Evolutionary conservation across 2,888 invertebrate genomes (phyloP).

Genomic region (Caenorhabditis becei): DNA sequence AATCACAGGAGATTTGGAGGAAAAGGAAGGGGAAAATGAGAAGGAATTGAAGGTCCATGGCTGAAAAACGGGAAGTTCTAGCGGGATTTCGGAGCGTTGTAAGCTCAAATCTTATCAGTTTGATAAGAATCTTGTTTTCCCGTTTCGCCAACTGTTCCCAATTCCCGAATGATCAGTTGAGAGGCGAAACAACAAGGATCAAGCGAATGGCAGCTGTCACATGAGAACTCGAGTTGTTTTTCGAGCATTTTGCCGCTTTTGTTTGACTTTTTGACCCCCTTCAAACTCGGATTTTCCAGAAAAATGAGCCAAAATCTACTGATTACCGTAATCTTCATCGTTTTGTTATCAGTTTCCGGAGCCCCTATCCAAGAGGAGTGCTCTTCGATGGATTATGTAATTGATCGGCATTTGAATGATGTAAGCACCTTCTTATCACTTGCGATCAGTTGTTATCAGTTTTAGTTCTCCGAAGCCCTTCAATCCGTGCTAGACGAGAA

Average conservation of each 20-base stretch:
- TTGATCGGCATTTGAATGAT: constrained; percentile 27
- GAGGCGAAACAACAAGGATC: no score
- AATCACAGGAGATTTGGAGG: background rate
- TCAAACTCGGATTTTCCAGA: no score
- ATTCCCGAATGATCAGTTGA: no score
- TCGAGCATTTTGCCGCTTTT: no score
- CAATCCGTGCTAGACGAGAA: constrained; percentile 46
- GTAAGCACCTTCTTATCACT: no score
- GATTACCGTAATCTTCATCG: background rate
- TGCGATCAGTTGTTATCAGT: background rate
- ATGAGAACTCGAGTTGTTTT: no score
- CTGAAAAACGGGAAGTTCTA: background rate
- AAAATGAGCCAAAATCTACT: background rate
- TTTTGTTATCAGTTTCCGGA: constrained; percentile 5
- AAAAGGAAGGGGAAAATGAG: constrained; percentile 2
- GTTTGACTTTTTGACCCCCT: no score
- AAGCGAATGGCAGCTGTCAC: no score
- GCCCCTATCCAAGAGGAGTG: constrained; percentile 27
- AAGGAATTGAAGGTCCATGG: background rate
- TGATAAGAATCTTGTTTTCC: no score
- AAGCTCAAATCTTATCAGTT: no score
- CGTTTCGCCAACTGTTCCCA: no score
- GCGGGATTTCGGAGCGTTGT: no score
- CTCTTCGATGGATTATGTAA: constrained; percentile 27
- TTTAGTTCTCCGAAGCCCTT: constrained; percentile 48